Percentiles rank a stretch among this genome's conserved stretches.
These are phyloP conservation scores for Sebastiscus tertius DNA, from an alignment of 2,797 vertebrate genomes.

Conservation along the genomic window DNA sequence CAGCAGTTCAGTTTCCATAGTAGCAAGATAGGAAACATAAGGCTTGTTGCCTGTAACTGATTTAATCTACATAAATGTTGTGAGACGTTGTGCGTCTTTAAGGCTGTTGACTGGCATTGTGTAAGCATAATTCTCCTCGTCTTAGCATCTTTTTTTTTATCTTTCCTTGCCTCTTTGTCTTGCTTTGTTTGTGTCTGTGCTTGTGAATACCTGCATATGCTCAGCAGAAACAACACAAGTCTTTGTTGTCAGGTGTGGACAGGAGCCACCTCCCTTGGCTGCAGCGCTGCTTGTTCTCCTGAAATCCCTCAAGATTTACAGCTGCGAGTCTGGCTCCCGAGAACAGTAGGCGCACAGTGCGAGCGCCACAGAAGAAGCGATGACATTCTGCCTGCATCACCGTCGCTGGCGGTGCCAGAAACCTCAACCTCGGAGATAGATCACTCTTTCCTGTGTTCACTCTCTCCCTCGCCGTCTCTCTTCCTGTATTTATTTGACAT, in stretches of 20 bases:
- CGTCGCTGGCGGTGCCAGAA: constrained; percentile 54
- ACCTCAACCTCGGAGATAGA: constrained; percentile 62
- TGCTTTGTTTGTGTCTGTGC: not conserved
- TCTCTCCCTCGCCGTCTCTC: constrained; percentile 48
- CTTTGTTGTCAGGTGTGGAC: constrained; percentile 66
- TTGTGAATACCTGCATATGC: constrained; percentile 21
- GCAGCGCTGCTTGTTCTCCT: constrained; percentile 42
- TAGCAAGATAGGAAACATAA: constrained; percentile 42
- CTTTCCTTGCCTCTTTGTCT: not conserved
- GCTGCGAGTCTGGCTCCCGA: constrained; percentile 41
- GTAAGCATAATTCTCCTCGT: not conserved
- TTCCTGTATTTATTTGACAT: constrained; percentile 75
- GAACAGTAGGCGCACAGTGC: constrained; percentile 71
- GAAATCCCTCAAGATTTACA: constrained; percentile 63
- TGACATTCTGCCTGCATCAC: constrained; percentile 65
- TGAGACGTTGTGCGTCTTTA: constrained; percentile 37
- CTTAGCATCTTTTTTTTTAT: not conserved
- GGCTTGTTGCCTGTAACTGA: constrained; percentile 49
- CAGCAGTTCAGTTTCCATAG: constrained; percentile 56
- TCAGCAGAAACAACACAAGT: constrained; percentile 31
- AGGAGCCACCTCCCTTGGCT: constrained; percentile 22
- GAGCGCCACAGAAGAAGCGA: constrained; percentile 50
- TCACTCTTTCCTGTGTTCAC: constrained; percentile 54
- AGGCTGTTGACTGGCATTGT: constrained; percentile 11
- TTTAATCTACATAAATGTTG: constrained; percentile 55